Conservation (phyloP, 2,113 vertebrate species). For the Dasyornis broadbenti region DNA sequence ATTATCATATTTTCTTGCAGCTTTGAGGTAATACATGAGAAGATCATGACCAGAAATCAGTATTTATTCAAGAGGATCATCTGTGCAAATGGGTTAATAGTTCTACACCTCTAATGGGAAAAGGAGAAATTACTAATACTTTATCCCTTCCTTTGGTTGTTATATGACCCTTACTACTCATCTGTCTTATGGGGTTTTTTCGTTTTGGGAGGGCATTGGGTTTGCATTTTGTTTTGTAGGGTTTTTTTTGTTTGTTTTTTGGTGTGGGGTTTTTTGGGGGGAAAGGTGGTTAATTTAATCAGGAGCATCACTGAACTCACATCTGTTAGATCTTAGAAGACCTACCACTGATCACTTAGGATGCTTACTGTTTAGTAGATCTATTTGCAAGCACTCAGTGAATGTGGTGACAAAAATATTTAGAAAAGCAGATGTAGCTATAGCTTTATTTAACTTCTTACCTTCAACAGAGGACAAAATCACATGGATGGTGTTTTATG, state of each 20-base stretch:
- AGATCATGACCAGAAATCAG: neutral
- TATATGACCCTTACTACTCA: neutral
- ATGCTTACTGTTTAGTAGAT: neutral
- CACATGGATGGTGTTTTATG: neutral
- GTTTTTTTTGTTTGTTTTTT: neutral
- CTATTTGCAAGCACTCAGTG: neutral
- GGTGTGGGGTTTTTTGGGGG: too few species aligned
- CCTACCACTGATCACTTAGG: neutral
- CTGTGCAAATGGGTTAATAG: neutral
- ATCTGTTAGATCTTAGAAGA: neutral
- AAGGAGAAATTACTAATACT: neutral
- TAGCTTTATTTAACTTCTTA: neutral
- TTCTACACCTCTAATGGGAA: neutral
- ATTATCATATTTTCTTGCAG: neutral
- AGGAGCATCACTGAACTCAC: neutral
- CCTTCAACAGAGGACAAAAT: neutral
- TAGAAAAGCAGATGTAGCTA: neutral
- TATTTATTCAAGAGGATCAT: neutral
- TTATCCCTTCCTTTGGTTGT: neutral
- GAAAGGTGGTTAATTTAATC: neutral
- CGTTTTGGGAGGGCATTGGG: neutral
- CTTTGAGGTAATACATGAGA: neutral
- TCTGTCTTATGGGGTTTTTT: neutral
- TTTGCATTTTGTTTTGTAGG: neutral
- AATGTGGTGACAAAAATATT: neutral